phyloP scores from a whole-genome alignment of 2,797 vertebrate species.

The Enteromius treurensis region DNA sequence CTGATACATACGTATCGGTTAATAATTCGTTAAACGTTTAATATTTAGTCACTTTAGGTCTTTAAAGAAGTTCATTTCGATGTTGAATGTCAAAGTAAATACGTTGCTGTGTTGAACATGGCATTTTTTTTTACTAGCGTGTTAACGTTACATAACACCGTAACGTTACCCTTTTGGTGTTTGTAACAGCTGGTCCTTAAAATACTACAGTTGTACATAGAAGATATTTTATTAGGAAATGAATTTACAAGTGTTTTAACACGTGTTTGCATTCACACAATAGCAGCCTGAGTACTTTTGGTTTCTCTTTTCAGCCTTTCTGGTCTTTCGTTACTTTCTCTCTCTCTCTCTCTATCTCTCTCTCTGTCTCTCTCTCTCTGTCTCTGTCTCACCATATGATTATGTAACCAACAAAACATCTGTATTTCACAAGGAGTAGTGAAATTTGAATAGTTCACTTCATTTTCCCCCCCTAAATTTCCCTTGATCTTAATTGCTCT shows the following conservation, averaged over 20 bases:
- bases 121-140: background rate
- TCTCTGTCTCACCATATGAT: background rate
- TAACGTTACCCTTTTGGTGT: background rate
- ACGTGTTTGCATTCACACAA: background rate
- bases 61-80: background rate
- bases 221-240: background rate
- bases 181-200: background rate
- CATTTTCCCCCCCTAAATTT: conserved; percentile 50
- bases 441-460: conserved; percentile 47
- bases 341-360: background rate
- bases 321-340: conserved; percentile 6
- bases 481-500: conserved; percentile 95
- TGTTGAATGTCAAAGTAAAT: conserved; percentile 1
- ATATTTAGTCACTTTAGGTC: background rate
- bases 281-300: conserved; percentile 30
- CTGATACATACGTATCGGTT: background rate
- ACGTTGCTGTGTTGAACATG: background rate
- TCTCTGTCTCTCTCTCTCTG: background rate
- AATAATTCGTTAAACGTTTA: background rate
- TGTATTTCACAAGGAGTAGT: conserved; percentile 48
- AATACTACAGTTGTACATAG: background rate
- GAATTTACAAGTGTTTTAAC: background rate
- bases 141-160: too few relatives aligned
- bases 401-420: conserved; percentile 13
- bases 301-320: conserved; percentile 41